phyloP scores from a whole-genome alignment of 2,797 vertebrate species.

The Nothura maculosa region DNA sequence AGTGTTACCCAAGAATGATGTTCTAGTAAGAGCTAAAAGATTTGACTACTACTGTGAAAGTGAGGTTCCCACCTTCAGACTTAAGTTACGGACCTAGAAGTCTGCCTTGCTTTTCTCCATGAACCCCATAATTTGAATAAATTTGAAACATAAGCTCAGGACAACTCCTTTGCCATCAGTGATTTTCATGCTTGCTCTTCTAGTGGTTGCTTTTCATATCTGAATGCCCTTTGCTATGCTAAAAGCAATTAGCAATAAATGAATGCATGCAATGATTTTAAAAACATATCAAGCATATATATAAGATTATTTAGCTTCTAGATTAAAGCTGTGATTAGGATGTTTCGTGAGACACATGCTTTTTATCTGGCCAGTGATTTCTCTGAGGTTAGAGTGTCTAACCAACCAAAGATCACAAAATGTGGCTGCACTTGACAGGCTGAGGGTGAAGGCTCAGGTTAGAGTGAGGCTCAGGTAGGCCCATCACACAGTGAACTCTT shows the following conservation, averaged over 20 bases:
- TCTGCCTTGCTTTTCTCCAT: not conserved
- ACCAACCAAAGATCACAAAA: not conserved
- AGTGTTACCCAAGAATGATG: not conserved
- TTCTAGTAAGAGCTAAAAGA: not conserved
- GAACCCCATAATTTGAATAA: not conserved
- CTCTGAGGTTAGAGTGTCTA: not conserved
- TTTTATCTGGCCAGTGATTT: not conserved
- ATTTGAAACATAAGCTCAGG: not conserved
- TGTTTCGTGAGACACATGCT: not conserved
- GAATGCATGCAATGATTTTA: not conserved
- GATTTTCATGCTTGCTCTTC: not conserved
- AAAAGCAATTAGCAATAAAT: not conserved
- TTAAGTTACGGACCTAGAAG: accelerated
- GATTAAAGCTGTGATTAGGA: not conserved
- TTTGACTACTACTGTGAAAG: not conserved
- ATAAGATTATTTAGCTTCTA: not conserved
- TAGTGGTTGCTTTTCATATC: not conserved
- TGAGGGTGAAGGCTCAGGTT: not conserved
- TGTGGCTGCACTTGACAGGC: not conserved
- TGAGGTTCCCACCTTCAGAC: not conserved
- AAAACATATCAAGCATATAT: not conserved
- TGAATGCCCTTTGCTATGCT: not conserved
- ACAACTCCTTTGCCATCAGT: not conserved
- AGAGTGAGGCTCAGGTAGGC: not conserved
- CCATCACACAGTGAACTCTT: not conserved